phyloP scores from a whole-genome alignment of 2,113 vertebrate genomes.

The Sciurus niger region DNA sequence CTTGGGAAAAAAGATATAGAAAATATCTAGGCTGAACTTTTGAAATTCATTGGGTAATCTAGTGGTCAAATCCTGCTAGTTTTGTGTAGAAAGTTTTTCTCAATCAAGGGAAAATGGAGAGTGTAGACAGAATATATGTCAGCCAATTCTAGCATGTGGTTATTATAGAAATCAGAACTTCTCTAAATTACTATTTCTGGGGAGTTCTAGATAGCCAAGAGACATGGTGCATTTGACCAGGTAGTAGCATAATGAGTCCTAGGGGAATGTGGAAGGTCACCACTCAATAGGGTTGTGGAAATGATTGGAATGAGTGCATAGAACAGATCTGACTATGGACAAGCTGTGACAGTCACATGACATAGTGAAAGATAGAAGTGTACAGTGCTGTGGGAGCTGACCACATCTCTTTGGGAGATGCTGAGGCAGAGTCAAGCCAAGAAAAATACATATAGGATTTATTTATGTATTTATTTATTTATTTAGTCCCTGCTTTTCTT shows the following conservation, averaged over 20 bases:
- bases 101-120: neutral
- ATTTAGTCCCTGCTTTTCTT: neutral
- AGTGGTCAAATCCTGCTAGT: neutral
- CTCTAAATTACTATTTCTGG: neutral
- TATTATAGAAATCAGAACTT: neutral
- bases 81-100: neutral
- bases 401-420: neutral
- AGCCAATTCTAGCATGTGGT: neutral
- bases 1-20: neutral
- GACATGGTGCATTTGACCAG: neutral
- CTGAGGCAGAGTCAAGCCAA: neutral
- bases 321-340: neutral
- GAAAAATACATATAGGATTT: neutral
- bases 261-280: neutral
- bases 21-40: neutral
- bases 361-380: neutral
- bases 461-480: no score
- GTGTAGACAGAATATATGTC: neutral
- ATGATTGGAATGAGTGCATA: neutral
- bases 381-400: rapidly evolving
- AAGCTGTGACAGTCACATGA: neutral
- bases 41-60: neutral
- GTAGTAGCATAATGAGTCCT: neutral
- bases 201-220: neutral
- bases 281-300: neutral